Conservation (phyloP, 2,888 invertebrate genomes). For the Drosophila maculinotata region DNA sequence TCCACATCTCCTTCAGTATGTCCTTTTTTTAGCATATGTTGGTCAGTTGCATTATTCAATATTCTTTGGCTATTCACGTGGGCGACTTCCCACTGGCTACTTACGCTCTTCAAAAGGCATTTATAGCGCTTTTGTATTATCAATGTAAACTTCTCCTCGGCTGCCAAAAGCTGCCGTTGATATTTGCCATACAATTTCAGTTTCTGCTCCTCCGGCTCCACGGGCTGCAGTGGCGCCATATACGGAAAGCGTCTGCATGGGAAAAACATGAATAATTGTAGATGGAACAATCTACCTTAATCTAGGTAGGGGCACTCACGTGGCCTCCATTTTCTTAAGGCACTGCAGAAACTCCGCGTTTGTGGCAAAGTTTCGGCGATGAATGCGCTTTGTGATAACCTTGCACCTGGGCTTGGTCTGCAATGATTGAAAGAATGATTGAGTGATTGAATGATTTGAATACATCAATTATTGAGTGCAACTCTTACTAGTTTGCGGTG, state of each 20-base stretch:
- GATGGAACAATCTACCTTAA: too few relatives aligned
- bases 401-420: constrained; percentile 36
- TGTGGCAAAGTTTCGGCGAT: constrained; percentile 70
- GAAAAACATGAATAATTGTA: background rate
- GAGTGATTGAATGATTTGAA: background rate
- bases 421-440: background rate
- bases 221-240: constrained; percentile 81
- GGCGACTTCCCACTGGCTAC: constrained; percentile 31
- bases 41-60: constrained; percentile 68
- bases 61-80: constrained; percentile 5
- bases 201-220: constrained; percentile 84
- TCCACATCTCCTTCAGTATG: constrained; percentile 29
- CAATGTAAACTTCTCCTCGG: constrained; percentile 74
- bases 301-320: too few relatives aligned
- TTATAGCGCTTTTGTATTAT: constrained; percentile 81
- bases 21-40: constrained; percentile 51
- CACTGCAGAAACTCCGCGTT: constrained; percentile 76
- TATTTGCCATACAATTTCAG: constrained; percentile 66
- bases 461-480: background rate
- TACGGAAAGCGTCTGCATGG: constrained; percentile 78
- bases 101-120: constrained; percentile 83
- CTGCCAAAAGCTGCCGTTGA: constrained; percentile 48
- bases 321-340: constrained; percentile 78
- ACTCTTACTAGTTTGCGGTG: constrained; percentile 23
- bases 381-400: constrained; percentile 25